Evolutionary conservation across 2,888 invertebrate genomes (phyloP).

Genomic region (Pseudococcus jackbeardsleyi): DNA sequence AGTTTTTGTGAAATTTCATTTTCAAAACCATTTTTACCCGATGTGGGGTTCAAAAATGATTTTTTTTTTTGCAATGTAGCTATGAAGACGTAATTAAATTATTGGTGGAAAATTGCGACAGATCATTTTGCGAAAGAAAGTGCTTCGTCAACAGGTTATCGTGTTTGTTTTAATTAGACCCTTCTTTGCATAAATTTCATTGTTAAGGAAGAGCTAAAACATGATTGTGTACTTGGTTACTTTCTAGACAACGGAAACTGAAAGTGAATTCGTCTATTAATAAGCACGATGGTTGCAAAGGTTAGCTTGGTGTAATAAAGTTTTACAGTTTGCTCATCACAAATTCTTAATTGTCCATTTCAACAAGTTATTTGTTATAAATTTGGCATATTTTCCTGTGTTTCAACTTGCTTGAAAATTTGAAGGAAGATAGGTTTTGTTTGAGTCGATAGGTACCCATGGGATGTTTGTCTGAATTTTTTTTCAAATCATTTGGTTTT

Average conservation of each 20-base stretch:
- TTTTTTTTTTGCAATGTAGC: too few species aligned
- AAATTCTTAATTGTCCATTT: background rate
- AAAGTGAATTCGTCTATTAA: background rate
- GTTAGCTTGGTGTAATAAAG: background rate
- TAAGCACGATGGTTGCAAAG: background rate
- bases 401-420: too few species aligned
- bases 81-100: too few species aligned
- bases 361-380: background rate
- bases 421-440: too few species aligned
- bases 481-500: too few species aligned
- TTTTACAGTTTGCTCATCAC: background rate
- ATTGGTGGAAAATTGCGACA: background rate
- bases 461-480: too few species aligned
- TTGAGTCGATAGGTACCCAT: too few species aligned
- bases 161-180: constrained; percentile 48
- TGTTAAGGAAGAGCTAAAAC: background rate
- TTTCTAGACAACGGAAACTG: constrained; percentile 24
- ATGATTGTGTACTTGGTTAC: background rate
- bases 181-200: constrained; percentile 14
- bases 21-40: too few species aligned
- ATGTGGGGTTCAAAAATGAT: too few species aligned
- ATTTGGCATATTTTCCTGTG: too few species aligned
- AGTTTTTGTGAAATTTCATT: too few species aligned
- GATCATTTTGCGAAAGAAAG: background rate
- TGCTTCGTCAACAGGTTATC: constrained; percentile 47